Evolutionary conservation across 2,888 invertebrate genomes (phyloP).

Genomic region (Chelonus formosanus): DNA sequence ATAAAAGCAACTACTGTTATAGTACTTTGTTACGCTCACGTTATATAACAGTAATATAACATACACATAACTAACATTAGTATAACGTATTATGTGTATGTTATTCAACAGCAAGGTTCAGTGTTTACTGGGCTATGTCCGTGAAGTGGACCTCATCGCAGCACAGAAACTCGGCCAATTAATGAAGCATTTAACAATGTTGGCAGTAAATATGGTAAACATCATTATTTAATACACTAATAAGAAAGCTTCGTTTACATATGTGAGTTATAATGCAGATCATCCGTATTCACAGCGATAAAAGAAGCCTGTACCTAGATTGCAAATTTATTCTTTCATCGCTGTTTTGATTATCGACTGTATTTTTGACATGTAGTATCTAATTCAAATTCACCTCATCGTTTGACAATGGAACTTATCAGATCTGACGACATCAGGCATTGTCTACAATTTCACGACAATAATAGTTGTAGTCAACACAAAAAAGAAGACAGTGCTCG

Average conservation of each 20-base stretch:
- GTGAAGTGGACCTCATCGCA: constrained; percentile 33
- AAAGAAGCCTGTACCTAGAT: constrained; percentile 32
- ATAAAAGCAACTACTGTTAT: too few species aligned
- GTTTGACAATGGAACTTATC: constrained; percentile 30
- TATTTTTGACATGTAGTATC: constrained; percentile 30
- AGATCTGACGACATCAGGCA: constrained; percentile 38
- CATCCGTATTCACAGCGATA: constrained; percentile 15
- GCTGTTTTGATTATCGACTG: constrained; percentile 38
- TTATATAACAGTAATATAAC: too few species aligned
- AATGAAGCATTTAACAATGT: constrained; percentile 33
- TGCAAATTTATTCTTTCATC: constrained; percentile 38
- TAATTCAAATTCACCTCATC: constrained; percentile 9
- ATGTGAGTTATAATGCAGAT: constrained; percentile 23
- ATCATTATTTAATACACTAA: constrained; percentile 37
- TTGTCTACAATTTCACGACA: constrained; percentile 50
- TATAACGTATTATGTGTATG: too few species aligned
- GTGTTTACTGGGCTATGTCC: constrained; percentile 37
- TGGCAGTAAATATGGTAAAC: constrained; percentile 31
- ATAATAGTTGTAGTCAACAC: constrained; percentile 43
- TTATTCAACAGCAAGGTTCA: constrained; percentile 39
- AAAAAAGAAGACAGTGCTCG: constrained; percentile 47
- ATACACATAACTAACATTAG: too few species aligned
- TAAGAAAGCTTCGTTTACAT: constrained; percentile 27
- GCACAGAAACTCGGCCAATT: constrained; percentile 31
- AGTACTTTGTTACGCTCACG: too few species aligned